Conservation (phyloP, 92 coral and sea anemone genomes). For the Epizoanthus rinbou region DNA sequence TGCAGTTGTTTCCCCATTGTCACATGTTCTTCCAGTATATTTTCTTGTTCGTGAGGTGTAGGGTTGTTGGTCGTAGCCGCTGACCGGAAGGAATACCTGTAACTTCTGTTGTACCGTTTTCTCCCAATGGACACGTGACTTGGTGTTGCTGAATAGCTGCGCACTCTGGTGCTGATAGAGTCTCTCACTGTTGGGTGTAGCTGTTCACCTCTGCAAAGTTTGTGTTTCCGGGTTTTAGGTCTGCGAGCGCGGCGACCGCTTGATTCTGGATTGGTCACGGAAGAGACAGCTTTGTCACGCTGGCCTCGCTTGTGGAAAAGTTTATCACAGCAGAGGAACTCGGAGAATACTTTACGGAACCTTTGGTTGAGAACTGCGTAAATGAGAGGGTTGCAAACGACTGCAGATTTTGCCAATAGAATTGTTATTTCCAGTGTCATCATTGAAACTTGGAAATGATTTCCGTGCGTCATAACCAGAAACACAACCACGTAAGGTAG, state of each 20-base stretch:
- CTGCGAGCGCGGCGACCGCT: not conserved
- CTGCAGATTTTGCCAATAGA: constrained; percentile 75
- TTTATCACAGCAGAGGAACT: constrained; percentile 45
- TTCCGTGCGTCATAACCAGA: constrained; percentile 64
- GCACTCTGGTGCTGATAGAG: constrained; percentile 1
- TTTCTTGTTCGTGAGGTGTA: not conserved
- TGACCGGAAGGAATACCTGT: not conserved
- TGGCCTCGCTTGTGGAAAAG: not conserved
- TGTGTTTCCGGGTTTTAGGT: constrained; percentile 20
- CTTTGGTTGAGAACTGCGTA: constrained; percentile 91
- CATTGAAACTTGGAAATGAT: constrained; percentile 46
- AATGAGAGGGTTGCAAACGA: constrained; percentile 76
- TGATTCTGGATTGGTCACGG: not conserved
- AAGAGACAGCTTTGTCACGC: constrained; percentile 43
- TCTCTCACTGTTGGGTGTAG: not conserved
- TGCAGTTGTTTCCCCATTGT: not conserved
- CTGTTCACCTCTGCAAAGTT: not conserved
- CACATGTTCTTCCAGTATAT: not conserved
- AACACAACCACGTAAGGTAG: constrained; percentile 73
- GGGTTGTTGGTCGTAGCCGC: not conserved
- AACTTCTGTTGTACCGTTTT: not conserved
- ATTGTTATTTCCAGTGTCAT: constrained; percentile 68
- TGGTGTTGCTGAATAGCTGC: not conserved
- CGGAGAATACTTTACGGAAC: constrained; percentile 75
- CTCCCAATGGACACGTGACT: not conserved